Conservation (phyloP, 2,888 invertebrate genomes). For the Troides aeacus region DNA sequence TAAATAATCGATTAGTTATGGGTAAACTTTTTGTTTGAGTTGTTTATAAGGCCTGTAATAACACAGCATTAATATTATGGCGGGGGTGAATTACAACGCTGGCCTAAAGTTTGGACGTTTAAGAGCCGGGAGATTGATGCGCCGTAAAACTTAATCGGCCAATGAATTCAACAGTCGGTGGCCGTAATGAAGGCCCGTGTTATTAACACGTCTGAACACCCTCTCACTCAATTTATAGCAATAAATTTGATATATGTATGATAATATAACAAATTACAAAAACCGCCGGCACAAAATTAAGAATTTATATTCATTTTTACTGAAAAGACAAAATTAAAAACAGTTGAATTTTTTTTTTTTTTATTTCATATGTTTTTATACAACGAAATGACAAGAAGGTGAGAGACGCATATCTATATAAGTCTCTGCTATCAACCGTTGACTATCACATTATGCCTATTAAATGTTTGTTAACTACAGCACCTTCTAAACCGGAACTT, state of each 20-base stretch:
- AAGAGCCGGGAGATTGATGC: slow-evolving; percentile 49
- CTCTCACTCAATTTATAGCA: slow-evolving; percentile 1
- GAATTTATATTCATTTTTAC: background rate
- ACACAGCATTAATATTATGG: slow-evolving; percentile 31
- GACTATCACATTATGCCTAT: no score
- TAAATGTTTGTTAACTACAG: no score
- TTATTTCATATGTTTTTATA: no score
- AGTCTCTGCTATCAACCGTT: no score
- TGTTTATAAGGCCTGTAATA: slow-evolving; percentile 26
- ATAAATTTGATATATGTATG: background rate
- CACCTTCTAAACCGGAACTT: no score
- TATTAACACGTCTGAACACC: slow-evolving; percentile 14
- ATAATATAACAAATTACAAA: background rate
- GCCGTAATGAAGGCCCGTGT: slow-evolving; percentile 11
- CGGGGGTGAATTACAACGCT: slow-evolving; percentile 45
- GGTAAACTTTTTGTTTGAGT: slow-evolving; percentile 16
- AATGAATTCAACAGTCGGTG: slow-evolving; percentile 25
- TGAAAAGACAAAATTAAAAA: no score
- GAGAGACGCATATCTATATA: no score
- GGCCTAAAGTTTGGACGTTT: slow-evolving; percentile 52
- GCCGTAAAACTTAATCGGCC: slow-evolving; percentile 27
- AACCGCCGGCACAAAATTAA: background rate
- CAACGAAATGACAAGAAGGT: no score
- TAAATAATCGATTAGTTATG: slow-evolving; percentile 20
- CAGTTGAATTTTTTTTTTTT: no score